Evolutionary conservation across 2,113 vertebrate genomes (phyloP), one percentile per base, ranked within the genome.

Genomic region (Passer domesticus): DNA sequence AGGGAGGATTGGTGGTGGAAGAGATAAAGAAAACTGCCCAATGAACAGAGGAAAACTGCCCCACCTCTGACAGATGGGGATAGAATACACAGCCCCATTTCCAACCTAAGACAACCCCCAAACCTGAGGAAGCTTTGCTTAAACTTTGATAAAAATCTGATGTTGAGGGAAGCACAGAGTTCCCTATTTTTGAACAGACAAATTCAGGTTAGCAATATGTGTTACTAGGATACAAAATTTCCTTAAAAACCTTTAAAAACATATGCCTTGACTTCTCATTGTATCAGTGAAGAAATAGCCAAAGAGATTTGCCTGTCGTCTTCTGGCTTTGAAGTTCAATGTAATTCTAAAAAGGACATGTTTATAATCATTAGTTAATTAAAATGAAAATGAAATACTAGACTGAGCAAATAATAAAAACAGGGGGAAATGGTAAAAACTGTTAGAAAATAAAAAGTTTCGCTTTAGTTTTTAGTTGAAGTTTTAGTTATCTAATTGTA

Each of bases 311-410:
- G 6, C 52, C 52, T 72, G 28, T 79, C 17, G 18, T 77, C 78
- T 50, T 59, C 44, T 87, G 49, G 13, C 30, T 91, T 67, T 82
- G 52, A 87, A 63, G 50, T 79, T 43, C 7, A 77, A 27, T 30
- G 37, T 25, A 19, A 41, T 85, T 89, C 47, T 72, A 47, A 84
- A 52, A 8, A 63, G 31, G 37, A 41, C 13, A 37, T 16, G 22
- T 90, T 95, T 68, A 37, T 31, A 73, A 55, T 93, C 25, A 76
- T 93, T 94, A 67, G 30, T 20, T 89, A 93, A 88, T 92, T 66
- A 84, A 53, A 90, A 55, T 46, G n/a, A 79, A 78, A 31, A 88
- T 63, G 18, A 23, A 73, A 39, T 59, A 47, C 1, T 5, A 44
- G 62, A 27, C 15, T 56, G 25, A 70, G n/a, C 79, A 66, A 68